Evolutionary conservation across 2,888 invertebrate species (phyloP), one percentile per base, ranked within the genome.

Genomic region (Epiblema foenella): DNA sequence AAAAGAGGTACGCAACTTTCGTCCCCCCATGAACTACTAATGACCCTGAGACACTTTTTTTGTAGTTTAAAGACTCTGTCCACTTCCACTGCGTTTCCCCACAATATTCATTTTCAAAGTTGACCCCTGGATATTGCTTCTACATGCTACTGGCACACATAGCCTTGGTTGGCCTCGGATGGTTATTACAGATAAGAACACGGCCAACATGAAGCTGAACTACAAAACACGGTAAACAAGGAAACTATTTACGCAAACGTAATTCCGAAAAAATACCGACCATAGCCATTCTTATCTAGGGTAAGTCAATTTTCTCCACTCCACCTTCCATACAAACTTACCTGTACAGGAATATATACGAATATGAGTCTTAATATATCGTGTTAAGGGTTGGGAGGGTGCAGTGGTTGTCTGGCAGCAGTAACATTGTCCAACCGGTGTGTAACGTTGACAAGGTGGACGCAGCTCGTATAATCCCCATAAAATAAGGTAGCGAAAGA

Each of bases 401-500:
- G 79, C 69, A 75, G 42, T 46, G 29, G 69, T 72, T 73, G 57
- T 58, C 77, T 82, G 76, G 83, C 78, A 75, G 76, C 73, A 76
- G 80, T 82, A 81, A 86, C 88, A 85, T 84, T 89, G 90, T 88
- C 88, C 88, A 87, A 91, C 91, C 90, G 90, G 89, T 88, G 85
- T 85, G 85, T 86, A 88, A 89, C 90, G 89, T 91, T 90, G 92
- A 92, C 92, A 93, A 93, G 92, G 92, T 93, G 85, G 89, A 88
- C 82, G 87, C 87, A 86, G 92, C 90, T 91, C 92, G 90, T 91
- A 90, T 91, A 91, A 91, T 91, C 89, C 91, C 82, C 91, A 91
- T 93, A 91, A 93, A 93, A 93, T 92, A 91, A 92, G 90, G 90
- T 89, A 87, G 86, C 83, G 79, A 79, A 85, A 86, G 82, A 87